Base-by-base conservation (phyloP, 2,113 vertebrate genomes). In the Mungos mungo region DNA sequence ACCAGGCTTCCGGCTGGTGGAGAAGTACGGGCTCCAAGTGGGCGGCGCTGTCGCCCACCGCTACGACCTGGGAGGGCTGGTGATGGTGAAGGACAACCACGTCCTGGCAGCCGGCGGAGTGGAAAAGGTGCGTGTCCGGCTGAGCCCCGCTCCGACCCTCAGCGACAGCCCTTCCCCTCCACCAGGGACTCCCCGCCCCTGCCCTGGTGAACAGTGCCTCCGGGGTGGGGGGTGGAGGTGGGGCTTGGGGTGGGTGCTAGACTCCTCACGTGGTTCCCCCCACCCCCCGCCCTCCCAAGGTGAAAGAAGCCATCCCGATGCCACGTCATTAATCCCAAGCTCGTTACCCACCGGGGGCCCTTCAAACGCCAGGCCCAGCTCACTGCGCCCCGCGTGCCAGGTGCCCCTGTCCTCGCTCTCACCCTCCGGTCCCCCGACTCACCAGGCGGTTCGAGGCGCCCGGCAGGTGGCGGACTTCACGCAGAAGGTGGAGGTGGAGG, bases 21-120 rank as follows among this genome's bases (percentile, higher is more conserved):
- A 99, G 98, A 99, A 99, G 96, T 99, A 99, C 0, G 99, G 98
- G 79, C 99, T 99, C 96, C 96, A 99, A 33, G 98, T 99, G 33
- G 99, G 99, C 0, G 99, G 99, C 0, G 99, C 98, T 0, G 98
- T 98, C 63, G 98, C 98, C 71, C 99, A 99, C 97, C 98, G 99
- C 35, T 99, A 99, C 0, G 99, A 99, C 96, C 98, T 99, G 90
- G 99, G 99, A 29, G 98, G 98, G 18, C 98, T 99, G 97, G 97
- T 99, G 96, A 99, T 99, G 99, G 97, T 99, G 92, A 99, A 99
- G 95, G 99, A 99, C 98, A 99, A 99, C 96, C 99, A 99, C 27
- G 71, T 99, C 1, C 97, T 98, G 98, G 99, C 99, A 0, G 99
- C 99, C 0, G 99, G 99, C 5, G 98, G 98, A 8, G 99, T 99